A percentile compares a stretch with the other conserved stretches of the same genome.
These are phyloP conservation scores for Geopemphigus sp. DNA, from an alignment of 1,140 invertebrate species.

Conservation along the genomic window DNA sequence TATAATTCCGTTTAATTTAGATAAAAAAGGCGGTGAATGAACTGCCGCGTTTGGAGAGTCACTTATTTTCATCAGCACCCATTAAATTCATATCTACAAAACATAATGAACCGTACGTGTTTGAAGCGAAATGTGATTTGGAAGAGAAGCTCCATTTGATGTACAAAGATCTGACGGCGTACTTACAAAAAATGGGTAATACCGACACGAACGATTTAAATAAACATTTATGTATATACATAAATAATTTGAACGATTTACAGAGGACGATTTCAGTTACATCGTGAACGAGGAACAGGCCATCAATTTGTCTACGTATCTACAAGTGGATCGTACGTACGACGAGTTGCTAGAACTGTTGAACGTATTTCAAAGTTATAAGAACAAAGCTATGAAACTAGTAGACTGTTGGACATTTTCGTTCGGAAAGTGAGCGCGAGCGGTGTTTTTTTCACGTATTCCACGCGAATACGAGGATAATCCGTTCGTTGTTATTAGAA, in stretches of 20 bases:
- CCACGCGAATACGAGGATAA: background rate
- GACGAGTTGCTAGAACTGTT: slow-evolving; percentile 20
- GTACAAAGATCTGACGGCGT: slow-evolving; percentile 55
- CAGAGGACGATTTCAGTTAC: slow-evolving; percentile 16
- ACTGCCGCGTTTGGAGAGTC: slow-evolving; percentile 57
- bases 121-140: slow-evolving; percentile 54
- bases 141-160: slow-evolving; percentile 54
- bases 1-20: slow-evolving; percentile 52
- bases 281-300: background rate
- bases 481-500: background rate
- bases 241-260: background rate
- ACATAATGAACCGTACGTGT: slow-evolving; percentile 54
- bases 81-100: slow-evolving; percentile 54
- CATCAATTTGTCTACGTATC: background rate
- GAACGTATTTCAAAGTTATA: slow-evolving; percentile 30
- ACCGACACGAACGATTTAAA: background rate
- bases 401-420: slow-evolving; percentile 36
- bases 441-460: background rate
- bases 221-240: background rate
- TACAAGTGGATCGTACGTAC: background rate
- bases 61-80: slow-evolving; percentile 53
- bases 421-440: background rate
- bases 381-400: slow-evolving; percentile 26
- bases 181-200: slow-evolving; percentile 55
- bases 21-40: slow-evolving; percentile 56